These are phyloP conservation scores for Athene noctua DNA, from an alignment of 2,113 vertebrate genomes.

Conservation along the genomic window DNA sequence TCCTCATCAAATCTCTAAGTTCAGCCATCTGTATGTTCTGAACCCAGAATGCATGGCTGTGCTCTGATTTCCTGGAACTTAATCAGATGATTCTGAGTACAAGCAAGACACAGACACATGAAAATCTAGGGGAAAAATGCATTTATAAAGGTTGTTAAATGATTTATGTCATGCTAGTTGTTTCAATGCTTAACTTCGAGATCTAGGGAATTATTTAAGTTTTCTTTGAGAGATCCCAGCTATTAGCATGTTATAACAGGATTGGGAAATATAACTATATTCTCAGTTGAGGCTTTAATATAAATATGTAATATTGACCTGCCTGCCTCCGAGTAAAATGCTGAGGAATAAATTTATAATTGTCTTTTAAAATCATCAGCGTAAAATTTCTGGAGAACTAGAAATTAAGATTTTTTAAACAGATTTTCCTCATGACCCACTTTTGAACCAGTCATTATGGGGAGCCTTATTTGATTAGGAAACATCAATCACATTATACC, in stretches of 20 bases:
- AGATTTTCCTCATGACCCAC: not conserved
- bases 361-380: not conserved
- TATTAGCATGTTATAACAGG: slow-evolving; percentile 17
- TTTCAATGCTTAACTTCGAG: slow-evolving; percentile 30
- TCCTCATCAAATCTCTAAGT: not conserved
- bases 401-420: not conserved
- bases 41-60: not conserved
- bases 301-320: slow-evolving; percentile 14
- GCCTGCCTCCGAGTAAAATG: not conserved
- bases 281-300: slow-evolving; percentile 12
- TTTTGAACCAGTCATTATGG: not conserved
- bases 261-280: slow-evolving; percentile 1
- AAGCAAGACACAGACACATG: not conserved
- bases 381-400: not conserved
- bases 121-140: not conserved
- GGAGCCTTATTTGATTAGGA: not conserved
- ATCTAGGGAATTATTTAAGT: slow-evolving; percentile 16
- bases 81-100: not conserved
- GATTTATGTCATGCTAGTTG: not conserved
- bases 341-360: not conserved
- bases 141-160: slow-evolving; percentile 31
- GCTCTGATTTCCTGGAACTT: slow-evolving; percentile 21
- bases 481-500: not conserved
- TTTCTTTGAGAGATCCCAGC: slow-evolving; percentile 9
- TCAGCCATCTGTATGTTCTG: not conserved